Evolutionary conservation across 2,797 vertebrate species (phyloP).

Genomic region (Austrolebias charrua): DNA sequence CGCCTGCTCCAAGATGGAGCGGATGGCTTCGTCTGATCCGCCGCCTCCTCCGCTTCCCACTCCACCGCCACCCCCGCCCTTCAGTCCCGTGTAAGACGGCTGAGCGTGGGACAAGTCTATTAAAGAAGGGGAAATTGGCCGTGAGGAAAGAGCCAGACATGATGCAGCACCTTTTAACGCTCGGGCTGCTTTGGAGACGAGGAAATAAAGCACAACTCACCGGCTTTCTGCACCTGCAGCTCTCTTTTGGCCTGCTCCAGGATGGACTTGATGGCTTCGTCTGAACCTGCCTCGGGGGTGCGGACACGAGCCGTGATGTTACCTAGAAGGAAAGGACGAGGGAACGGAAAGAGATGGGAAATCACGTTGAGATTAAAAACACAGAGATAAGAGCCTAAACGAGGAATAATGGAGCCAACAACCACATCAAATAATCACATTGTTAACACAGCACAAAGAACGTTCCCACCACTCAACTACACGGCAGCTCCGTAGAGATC

Average conservation of each 20-base stretch:
- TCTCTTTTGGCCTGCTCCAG: slow-evolving; percentile 96
- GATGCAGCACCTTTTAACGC: slow-evolving; percentile 23
- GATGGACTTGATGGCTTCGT: slow-evolving; percentile 96
- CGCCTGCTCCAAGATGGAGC: slow-evolving; percentile 94
- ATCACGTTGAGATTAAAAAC: slow-evolving; percentile 42
- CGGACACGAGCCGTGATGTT: slow-evolving; percentile 94
- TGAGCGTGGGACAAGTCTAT: slow-evolving; percentile 88
- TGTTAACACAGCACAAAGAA: slow-evolving; percentile 58
- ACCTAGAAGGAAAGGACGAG: slow-evolving; percentile 74
- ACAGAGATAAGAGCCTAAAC: slow-evolving; percentile 9
- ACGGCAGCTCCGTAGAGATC: slow-evolving; percentile 50
- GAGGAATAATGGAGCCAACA: slow-evolving; percentile 14
- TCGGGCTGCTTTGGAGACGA: slow-evolving; percentile 19
- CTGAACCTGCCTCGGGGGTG: slow-evolving; percentile 90
- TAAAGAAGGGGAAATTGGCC: slow-evolving; percentile 48
- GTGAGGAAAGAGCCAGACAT: slow-evolving; percentile 25
- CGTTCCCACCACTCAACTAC: slow-evolving; percentile 62
- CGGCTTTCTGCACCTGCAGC: slow-evolving; percentile 96
- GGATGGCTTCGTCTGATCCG: slow-evolving; percentile 92
- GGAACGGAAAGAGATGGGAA: slow-evolving; percentile 40
- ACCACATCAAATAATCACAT: slow-evolving; percentile 37
- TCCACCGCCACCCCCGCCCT: slow-evolving; percentile 72
- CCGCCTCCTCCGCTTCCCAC: slow-evolving; percentile 68
- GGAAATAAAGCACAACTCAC: slow-evolving; percentile 66
- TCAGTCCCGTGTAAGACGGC: slow-evolving; percentile 82